Percentiles rank a stretch among this genome's conserved stretches.
phyloP scores from a whole-genome alignment of 2,113 vertebrate species.

The Sinosuthora webbiana region DNA sequence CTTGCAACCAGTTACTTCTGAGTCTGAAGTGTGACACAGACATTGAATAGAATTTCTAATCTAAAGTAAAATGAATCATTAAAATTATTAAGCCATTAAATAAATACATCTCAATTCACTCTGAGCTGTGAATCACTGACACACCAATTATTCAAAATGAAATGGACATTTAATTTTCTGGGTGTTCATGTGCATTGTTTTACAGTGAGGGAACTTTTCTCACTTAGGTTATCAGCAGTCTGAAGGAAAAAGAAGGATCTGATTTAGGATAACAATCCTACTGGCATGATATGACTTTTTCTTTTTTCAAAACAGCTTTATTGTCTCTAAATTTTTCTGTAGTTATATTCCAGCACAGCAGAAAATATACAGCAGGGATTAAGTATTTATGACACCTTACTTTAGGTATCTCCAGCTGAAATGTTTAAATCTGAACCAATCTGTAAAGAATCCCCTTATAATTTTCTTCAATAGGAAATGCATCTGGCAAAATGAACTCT shows the following conservation, averaged over 20 bases:
- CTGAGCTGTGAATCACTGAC: neutral
- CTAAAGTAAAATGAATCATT: constrained; percentile 25
- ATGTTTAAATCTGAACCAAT: neutral
- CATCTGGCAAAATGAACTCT: neutral
- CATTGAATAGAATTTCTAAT: neutral
- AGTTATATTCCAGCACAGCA: neutral
- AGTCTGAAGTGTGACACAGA: neutral
- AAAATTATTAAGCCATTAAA: constrained; percentile 34
- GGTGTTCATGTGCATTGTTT: neutral
- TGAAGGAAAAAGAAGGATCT: neutral
- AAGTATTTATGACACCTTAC: neutral
- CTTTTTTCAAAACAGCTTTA: neutral
- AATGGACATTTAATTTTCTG: neutral
- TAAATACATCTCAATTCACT: neutral
- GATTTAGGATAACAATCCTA: neutral
- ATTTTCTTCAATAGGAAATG: neutral
- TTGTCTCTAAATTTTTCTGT: neutral
- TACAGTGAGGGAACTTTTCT: neutral
- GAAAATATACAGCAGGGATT: neutral
- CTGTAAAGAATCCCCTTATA: neutral
- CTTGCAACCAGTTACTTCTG: neutral
- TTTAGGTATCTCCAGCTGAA: neutral
- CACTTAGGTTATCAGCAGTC: neutral
- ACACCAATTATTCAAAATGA: neutral
- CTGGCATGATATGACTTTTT: neutral